Conservation (phyloP, 2,113 vertebrate species). For the Nothobranchius furzeri region DNA sequence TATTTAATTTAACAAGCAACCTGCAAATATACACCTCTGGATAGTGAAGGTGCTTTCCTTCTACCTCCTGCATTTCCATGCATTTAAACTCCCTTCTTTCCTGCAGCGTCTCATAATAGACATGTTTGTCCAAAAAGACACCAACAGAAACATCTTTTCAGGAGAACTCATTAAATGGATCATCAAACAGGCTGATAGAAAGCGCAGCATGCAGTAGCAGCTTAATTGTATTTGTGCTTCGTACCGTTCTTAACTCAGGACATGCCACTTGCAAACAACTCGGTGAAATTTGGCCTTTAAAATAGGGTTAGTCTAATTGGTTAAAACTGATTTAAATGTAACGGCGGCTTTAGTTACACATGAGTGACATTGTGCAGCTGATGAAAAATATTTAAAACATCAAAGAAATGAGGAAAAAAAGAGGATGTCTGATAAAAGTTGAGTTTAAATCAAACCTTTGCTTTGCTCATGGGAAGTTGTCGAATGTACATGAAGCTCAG, state of each 20-base stretch:
- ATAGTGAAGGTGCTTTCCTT: too few species aligned
- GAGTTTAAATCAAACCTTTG: constrained; percentile 5
- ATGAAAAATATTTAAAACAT: background rate
- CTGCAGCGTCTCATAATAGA: background rate
- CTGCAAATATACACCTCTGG: too few species aligned
- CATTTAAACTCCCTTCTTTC: background rate
- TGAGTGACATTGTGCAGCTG: background rate
- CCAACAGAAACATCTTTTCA: background rate
- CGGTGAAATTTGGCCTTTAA: constrained; percentile 13
- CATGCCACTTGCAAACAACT: background rate
- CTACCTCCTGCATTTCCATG: background rate
- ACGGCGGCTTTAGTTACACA: constrained; percentile 5
- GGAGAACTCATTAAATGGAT: constrained; percentile 9
- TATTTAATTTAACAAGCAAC: too few species aligned
- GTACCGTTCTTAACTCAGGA: background rate
- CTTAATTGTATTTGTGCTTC: constrained; percentile 5
- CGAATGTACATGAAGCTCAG: constrained; percentile 4
- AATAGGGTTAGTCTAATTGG: background rate
- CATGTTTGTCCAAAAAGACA: background rate
- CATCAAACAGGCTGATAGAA: background rate
- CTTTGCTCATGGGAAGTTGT: constrained; percentile 11
- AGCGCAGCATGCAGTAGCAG: background rate
- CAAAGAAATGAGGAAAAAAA: background rate
- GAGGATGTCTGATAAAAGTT: constrained; percentile 2
- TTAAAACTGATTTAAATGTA: background rate